Evolutionary conservation across 2,797 vertebrate genomes (phyloP), one percentile per base, ranked within the genome.

Genomic region (Melanotaenia boesemani): DNA sequence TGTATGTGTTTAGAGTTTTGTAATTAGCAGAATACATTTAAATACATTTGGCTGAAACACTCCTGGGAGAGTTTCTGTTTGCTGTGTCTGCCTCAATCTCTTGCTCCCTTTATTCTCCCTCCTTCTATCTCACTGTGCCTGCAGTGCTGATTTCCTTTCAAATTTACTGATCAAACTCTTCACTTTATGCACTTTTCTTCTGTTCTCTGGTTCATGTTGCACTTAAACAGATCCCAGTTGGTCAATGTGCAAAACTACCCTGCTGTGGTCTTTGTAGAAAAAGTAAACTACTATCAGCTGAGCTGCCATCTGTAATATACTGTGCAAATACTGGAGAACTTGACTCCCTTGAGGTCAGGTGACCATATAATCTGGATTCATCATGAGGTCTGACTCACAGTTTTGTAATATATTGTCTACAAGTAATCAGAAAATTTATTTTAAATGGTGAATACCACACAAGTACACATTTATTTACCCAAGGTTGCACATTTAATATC

Each of bases 1-100:
- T 82, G 88, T 85, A 83, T 92, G 91, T 91, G 90, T 93, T 93
- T 90, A 92, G 89, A 93, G 91, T 93, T 94, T 93, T 94, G 93
- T 94, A 95, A 94, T 94, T 94, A 93, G 90, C 92, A 90, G 93
- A 94, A 94, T 94, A 93, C 84, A 94, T 94, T 94, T 94, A 93
- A 95, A 94, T 93, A 94, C 92, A 94, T 93, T 91, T 92, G 88
- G 88, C 86, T 82, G 81, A 86, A 91, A 88, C 82, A 85, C 85
- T 91, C 91, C 89, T 86, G 76, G 88, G 92, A 92, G 89, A 88
- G 70, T 87, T 91, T 84, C 77, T 89, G 87, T 89, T 88, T 89
- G 87, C 87, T 70, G 79, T 81, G 85, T 90, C 91, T 89, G 88
- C 88, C 86, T 89, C 82, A 78, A 87, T 90, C 85, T 87, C 80